Conservation (phyloP, 1,140 invertebrate genomes). For the Aporrectodea caliginosa region DNA sequence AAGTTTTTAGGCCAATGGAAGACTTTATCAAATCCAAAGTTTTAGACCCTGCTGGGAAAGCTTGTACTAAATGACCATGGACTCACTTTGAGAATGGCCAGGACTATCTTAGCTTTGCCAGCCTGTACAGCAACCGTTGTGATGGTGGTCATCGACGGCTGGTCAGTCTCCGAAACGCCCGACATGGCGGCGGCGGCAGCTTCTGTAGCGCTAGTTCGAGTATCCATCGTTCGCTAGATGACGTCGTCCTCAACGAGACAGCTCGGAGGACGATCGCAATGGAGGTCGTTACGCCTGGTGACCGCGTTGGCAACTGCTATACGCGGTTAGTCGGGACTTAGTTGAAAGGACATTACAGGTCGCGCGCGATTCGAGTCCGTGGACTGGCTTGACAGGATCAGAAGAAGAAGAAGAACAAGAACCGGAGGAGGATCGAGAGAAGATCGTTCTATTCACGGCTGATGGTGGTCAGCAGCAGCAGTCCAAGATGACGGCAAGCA, state of each 20-base stretch:
- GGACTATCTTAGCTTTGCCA: conserved; percentile 77
- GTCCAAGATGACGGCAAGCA: background rate
- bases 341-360: background rate
- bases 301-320: background rate
- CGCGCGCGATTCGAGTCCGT: too few relatives aligned
- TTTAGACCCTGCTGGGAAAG: too few relatives aligned
- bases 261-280: background rate
- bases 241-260: background rate
- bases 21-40: too few relatives aligned
- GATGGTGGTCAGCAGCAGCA: background rate
- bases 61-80: too few relatives aligned
- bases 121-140: conserved; percentile 87
- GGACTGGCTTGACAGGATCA: background rate
- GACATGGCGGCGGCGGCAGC: background rate
- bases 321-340: background rate
- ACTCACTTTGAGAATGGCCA: conserved; percentile 85
- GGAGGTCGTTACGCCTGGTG: background rate
- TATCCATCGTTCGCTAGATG: conserved; percentile 14
- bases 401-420: background rate
- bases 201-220: background rate
- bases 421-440: background rate
- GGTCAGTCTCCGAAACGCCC: conserved; percentile 26
- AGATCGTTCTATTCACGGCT: background rate
- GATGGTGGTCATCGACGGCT: conserved; percentile 70
- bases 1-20: too few relatives aligned